phyloP scores from a whole-genome alignment of 1,140 invertebrate genomes.

The Hyles vespertilio region DNA sequence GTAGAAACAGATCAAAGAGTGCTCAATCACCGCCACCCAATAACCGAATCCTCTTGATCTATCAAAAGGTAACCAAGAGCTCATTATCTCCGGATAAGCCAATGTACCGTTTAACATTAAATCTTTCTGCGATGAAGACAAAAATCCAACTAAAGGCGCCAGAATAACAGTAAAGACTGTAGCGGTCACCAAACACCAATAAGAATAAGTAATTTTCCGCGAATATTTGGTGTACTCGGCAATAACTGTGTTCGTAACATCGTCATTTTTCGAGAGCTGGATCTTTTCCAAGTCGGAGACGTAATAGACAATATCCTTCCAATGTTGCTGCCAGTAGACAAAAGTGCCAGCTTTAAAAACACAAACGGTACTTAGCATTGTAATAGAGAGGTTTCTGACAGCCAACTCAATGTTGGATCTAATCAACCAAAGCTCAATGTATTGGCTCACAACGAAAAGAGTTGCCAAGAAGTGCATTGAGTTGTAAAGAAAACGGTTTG shows the following conservation, averaged over 20 bases:
- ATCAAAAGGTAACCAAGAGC: constrained; percentile 51
- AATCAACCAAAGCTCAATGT: constrained; percentile 52
- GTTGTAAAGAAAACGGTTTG: constrained; percentile 30
- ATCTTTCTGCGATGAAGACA: constrained; percentile 29
- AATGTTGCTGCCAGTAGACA: constrained; percentile 45
- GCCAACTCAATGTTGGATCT: constrained; percentile 40
- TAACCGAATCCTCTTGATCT: constrained; percentile 44
- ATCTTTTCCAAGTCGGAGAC: constrained; percentile 40
- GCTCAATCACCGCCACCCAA: constrained; percentile 32
- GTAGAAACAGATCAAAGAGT: constrained; percentile 46
- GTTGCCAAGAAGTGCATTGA: constrained; percentile 38
- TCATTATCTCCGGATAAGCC: constrained; percentile 57
- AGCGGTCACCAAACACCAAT: constrained; percentile 44
- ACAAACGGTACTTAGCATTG: constrained; percentile 55
- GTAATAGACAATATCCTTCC: constrained; percentile 44
- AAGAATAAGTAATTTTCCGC: constrained; percentile 49
- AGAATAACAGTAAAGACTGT: constrained; percentile 54
- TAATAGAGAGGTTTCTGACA: constrained; percentile 49
- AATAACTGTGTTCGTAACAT: constrained; percentile 27
- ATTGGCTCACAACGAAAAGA: constrained; percentile 54
- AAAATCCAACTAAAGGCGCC: constrained; percentile 43
- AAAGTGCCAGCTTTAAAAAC: constrained; percentile 52
- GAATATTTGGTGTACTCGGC: constrained; percentile 48
- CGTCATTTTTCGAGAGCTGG: constrained; percentile 35
- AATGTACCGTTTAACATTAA: constrained; percentile 31